Base-by-base conservation (phyloP, 2,113 vertebrate species). In the chimpanzee (Pan troglodytes) region DNA sequence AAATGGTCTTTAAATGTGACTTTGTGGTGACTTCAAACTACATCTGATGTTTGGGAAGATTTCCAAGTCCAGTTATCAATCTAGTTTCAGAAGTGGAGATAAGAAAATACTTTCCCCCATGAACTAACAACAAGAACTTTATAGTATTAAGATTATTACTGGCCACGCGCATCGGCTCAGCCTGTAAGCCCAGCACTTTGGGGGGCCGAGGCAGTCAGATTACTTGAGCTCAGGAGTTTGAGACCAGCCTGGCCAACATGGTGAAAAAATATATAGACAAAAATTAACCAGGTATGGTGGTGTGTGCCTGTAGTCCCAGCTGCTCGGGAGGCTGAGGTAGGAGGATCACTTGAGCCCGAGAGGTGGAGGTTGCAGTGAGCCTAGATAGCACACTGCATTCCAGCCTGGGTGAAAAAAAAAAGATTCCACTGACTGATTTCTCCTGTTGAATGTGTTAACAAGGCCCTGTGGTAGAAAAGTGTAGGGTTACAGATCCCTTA, bases 11-110 rank as follows among this genome's bases (percentile, higher is more conserved):
- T 84, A 81, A 88, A 85, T 20, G 32, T 93, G 78, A 90, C 40
- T 88, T 80, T 93, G 38, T 73, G 25, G 40, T n/a, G 8, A 88
- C 61, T 86, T 96, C 67, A 92, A 91, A 81, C 23, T 68, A 68
- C 14, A 68, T 84, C n/a, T 93, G 32, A 81, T 91, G 8, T 85
- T 91, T 88, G n/a, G 32, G 12, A 61, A 88, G 30, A 93, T 87
- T 90, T 87, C 32, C 57, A 93, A 96, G 18, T 12, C 79, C 72
- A 57, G 6, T 64, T 48, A 92, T 76, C 57, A 90, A 70, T 68
- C 61, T 72, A 88, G 64, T 88, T 93, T 83, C 48, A 93, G 25
- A 93, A 93, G 35, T n/a, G 2, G 20, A 88, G 17, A 55, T 1
- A 95, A 73, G 52, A 93, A 76, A 92, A 88, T 73, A 93, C 52